Evolutionary conservation across 2,888 invertebrate species (phyloP), one percentile per base, ranked within the genome.

Genomic region (Auanema sp.): DNA sequence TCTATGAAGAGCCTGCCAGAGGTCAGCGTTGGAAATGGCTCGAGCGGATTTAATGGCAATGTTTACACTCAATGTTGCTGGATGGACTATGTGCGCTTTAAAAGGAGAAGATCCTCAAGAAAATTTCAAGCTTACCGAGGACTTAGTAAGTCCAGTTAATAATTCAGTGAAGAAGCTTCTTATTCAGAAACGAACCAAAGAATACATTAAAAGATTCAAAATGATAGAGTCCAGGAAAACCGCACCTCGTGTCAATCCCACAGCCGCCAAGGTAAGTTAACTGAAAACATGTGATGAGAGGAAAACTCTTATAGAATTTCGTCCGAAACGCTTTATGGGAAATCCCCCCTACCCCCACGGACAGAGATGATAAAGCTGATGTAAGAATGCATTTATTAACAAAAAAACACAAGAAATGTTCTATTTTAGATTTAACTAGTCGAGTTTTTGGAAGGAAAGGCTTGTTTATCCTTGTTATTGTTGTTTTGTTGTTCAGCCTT

Each of bases 291-390:
- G 10, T 47, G 6, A 47, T n/a, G n/a, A 47, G 10, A 3, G 6
- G 47, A 6, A 47, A 47, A 3, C 10, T 18, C 21, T n/a, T 56
- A 18, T 5, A 56, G 57, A 57, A 56, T 14, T 62, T 62, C 23
- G 51, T 62, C 4, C 11, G 62, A 16, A 62, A 62, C 18, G 62
- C 62, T 23, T 41, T 62, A 1, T 62, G 62, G 62, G 62, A 62
- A 51, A 49, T 62, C 51, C 62, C 62, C 4, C n/a, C 33, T 33
- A 33, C 33, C 3, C 33, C 33, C 4, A 33, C 33, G 3, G 33
- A 33, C 33, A 33, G 8, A 33, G 33, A 33, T 33, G 33, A 33
- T 33, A 33, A 33, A 33, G 33, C 33, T 33, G 33, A 33, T 33
- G 33, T 33, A 33, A 33, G 33, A 33, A 33, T 33, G 33, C 33